Percentiles rank a stretch among this genome's conserved stretches.
phyloP scores from a whole-genome alignment of 1,140 invertebrate species.

The Idris sp. region DNA sequence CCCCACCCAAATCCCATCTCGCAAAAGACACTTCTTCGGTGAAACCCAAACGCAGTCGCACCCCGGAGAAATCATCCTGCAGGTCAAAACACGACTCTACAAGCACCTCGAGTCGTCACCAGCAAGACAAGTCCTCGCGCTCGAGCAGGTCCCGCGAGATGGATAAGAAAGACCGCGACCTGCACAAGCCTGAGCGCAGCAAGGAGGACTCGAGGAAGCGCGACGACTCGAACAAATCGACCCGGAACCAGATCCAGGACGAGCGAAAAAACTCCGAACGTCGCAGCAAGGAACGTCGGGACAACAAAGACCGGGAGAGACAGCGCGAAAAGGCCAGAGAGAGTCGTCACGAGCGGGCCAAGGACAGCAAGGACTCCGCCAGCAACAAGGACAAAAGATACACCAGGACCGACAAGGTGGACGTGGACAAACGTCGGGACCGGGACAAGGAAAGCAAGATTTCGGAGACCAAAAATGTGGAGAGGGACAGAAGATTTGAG shows the following conservation, averaged over 20 bases:
- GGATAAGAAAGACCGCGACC: slow-evolving; percentile 73
- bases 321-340: slow-evolving; percentile 58
- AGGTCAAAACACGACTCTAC: slow-evolving; percentile 74
- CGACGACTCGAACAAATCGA: slow-evolving; percentile 65
- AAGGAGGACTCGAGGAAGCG: no score
- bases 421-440: slow-evolving; percentile 70
- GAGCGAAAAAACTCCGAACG: slow-evolving; percentile 65
- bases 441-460: slow-evolving; percentile 74
- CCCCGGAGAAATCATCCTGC: slow-evolving; percentile 71
- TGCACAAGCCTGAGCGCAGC: slow-evolving; percentile 72
- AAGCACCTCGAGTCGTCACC: slow-evolving; percentile 61
- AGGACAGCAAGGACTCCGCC: slow-evolving; percentile 70
- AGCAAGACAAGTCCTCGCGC: slow-evolving; percentile 60
- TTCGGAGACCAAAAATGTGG: slow-evolving; percentile 65
- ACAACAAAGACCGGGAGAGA: slow-evolving; percentile 72
- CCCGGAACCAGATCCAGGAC: slow-evolving; percentile 66
- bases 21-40: slow-evolving; percentile 65
- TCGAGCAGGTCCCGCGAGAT: slow-evolving; percentile 63
- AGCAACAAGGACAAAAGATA: no score
- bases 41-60: slow-evolving; percentile 72
- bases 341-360: slow-evolving; percentile 56
- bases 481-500: slow-evolving; percentile 69
- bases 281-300: slow-evolving; percentile 69
- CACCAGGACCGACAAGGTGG: slow-evolving; percentile 68
- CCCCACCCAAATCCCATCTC: slow-evolving; percentile 71